Evolutionary conservation across 2,888 invertebrate genomes (phyloP).

Genomic region (Drosophila tanythrix): DNA sequence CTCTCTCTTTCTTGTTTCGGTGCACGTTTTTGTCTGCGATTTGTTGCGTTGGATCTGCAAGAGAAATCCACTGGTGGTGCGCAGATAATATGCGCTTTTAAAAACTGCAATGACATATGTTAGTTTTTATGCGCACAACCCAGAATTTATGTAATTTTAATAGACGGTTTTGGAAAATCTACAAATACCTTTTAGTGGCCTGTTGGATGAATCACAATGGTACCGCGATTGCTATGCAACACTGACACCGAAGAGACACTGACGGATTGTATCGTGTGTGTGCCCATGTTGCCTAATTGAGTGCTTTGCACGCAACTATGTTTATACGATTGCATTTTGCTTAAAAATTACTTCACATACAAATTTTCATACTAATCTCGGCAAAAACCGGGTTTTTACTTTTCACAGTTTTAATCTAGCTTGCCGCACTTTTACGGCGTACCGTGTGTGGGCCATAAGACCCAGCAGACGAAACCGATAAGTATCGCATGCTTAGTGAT

Average conservation of each 20-base stretch:
- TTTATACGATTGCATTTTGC: neutral
- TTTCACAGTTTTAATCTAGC: neutral
- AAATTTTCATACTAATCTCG: neutral
- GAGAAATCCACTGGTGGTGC: conserved; percentile 46
- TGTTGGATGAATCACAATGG: conserved; percentile 60
- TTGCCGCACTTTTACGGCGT: neutral
- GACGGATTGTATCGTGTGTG: conserved; percentile 16
- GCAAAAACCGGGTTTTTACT: no score
- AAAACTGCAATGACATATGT: conserved; percentile 80
- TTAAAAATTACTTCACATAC: neutral
- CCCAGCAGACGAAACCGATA: conserved; percentile 1
- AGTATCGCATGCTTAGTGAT: neutral
- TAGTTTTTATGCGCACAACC: conserved; percentile 29
- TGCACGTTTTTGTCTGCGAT: conserved; percentile 57
- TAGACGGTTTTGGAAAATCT: conserved; percentile 32
- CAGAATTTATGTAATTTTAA: conserved; percentile 70
- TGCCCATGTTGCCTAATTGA: neutral
- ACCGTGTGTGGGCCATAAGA: neutral
- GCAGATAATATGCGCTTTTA: conserved; percentile 67
- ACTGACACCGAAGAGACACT: conserved; percentile 23
- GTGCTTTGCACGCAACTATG: neutral
- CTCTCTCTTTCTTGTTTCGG: conserved; percentile 19
- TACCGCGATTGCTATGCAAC: conserved; percentile 23
- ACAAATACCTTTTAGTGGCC: conserved; percentile 64
- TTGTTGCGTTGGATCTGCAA: conserved; percentile 29